Evolutionary conservation across 2,888 invertebrate species (phyloP).

Genomic region (Trissolcus japonicus): DNA sequence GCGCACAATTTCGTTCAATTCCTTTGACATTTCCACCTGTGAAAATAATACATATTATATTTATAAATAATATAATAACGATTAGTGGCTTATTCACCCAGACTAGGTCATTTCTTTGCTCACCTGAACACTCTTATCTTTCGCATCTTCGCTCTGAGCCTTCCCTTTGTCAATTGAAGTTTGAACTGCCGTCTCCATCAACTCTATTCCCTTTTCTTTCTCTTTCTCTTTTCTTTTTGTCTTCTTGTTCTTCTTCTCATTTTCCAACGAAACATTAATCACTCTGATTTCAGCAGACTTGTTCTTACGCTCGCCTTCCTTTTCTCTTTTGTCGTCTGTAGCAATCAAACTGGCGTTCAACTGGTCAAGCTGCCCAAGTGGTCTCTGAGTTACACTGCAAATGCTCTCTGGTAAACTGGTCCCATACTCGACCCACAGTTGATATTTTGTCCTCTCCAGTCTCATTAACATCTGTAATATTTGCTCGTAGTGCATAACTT

Average conservation of each 20-base stretch:
- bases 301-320: not conserved
- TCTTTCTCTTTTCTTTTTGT: slow-evolving; percentile 41
- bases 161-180: slow-evolving; percentile 49
- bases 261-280: slow-evolving; percentile 65
- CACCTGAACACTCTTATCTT: slow-evolving; percentile 57
- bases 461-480: slow-evolving; percentile 70
- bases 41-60: not conserved
- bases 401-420: slow-evolving; percentile 68
- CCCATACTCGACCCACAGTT: slow-evolving; percentile 70
- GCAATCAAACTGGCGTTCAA: not conserved
- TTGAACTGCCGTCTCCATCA: slow-evolving; percentile 67
- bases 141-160: slow-evolving; percentile 22
- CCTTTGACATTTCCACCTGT: slow-evolving; percentile 54
- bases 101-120: not conserved
- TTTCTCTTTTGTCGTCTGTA: not conserved
- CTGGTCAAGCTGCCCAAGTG: slow-evolving; percentile 54
- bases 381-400: slow-evolving; percentile 67
- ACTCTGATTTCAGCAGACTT: slow-evolving; percentile 68
- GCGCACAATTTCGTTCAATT: slow-evolving; percentile 48
- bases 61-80: not conserved
- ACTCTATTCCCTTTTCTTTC: slow-evolving; percentile 10
- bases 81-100: not conserved
- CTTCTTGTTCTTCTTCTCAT: slow-evolving; percentile 53
- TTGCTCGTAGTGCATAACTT: slow-evolving; percentile 66
- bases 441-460: slow-evolving; percentile 69